Base-by-base conservation (phyloP, 2,113 vertebrate species). In the Vombatus ursinus region DNA sequence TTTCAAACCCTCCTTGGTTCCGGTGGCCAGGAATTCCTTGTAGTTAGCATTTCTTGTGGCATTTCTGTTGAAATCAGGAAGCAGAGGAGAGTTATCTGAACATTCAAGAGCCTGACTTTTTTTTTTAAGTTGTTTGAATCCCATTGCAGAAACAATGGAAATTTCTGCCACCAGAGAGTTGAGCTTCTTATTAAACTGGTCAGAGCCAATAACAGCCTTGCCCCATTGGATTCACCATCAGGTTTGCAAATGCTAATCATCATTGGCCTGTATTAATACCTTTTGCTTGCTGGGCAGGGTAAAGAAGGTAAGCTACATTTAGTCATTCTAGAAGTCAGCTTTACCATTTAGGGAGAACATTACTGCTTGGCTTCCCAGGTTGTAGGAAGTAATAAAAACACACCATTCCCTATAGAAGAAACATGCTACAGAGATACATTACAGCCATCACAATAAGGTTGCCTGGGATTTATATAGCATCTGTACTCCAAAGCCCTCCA, bases 41-140 rank as follows among this genome's bases (percentile, higher is more conserved):
- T 7, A 77, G 91, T 97, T 95, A 96, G 95, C 92, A 92, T 92
- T 93, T 92, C n/a, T 2, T 54, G 49, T 44, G 84, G 47, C 92
- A 3, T 96, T 95, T 90, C 95, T 57, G 52, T 54, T 90, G 91
- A 94, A 95, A 93, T 28, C 92, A 95, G 94, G 92, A 94, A 96
- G 92, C 37, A 90, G 44, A 90, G 44, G 57, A 91, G 92, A 92
- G 89, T 94, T 92, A 94, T 53, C 91, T 92, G 44, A 90, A 93
- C 92, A 93, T 95, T 47, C 93, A 91, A 94, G 54, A 95, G 54
- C 91, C 2, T 0, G 54, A 28, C 37, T 84, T 44, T n/a, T 31
- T 31, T 53, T 53, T 57, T 37, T 54, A 93, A 92, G 47, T 93
- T 52, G 9, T 68, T 93, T 91, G 57, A 93, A 95, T 61, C n/a